A percentile compares a stretch with the other conserved stretches of the same genome.
phyloP scores from a whole-genome alignment of 2,113 vertebrate species.

The Antigone vipio region DNA sequence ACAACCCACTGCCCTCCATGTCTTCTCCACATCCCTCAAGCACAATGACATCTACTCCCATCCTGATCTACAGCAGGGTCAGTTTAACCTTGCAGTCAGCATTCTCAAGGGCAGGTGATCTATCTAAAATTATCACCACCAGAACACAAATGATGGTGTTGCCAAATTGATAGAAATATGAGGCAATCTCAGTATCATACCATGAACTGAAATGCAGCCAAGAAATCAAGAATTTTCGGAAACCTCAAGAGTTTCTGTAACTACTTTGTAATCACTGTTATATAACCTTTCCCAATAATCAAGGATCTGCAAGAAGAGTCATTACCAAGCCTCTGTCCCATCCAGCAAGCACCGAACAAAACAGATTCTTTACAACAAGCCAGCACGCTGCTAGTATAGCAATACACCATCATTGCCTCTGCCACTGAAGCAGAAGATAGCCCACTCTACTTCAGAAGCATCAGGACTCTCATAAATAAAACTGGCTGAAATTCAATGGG shows the following conservation, averaged over 20 bases:
- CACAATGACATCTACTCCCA: neutral
- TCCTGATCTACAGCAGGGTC: neutral
- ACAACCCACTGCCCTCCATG: neutral
- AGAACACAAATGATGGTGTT: accelerated
- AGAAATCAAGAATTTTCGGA: neutral
- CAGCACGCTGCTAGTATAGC: neutral
- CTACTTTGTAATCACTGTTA: neutral
- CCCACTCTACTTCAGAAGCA: neutral
- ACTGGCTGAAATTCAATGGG: neutral
- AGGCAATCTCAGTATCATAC: neutral
- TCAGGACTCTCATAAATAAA: neutral
- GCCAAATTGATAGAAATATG: neutral
- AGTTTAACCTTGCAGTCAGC: neutral
- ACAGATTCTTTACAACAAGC: neutral
- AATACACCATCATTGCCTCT: neutral
- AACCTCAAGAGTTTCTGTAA: neutral
- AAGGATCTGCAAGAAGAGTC: neutral
- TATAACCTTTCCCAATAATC: neutral
- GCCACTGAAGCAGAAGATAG: neutral
- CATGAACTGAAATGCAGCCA: neutral
- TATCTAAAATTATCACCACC: neutral
- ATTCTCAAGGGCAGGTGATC: neutral
- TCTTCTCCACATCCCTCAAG: neutral
- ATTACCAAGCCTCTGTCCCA: neutral
- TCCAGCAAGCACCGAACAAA: neutral